A percentile compares a stretch with the other conserved stretches of the same genome.
Conservation (phyloP, 2,797 vertebrate species). For the Sebastes matsubarae region DNA sequence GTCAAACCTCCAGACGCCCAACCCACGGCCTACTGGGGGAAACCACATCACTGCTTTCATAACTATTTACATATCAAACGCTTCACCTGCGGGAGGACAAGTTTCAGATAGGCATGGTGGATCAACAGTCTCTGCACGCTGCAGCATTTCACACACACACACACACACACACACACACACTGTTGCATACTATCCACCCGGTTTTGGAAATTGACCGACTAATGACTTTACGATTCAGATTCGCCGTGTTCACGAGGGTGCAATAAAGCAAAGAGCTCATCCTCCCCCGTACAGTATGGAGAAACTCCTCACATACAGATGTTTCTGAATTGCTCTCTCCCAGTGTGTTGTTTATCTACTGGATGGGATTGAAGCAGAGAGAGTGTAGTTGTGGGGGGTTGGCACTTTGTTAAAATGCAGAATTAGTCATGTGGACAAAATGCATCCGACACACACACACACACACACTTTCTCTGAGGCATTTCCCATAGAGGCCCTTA, state of each 20-base stretch:
- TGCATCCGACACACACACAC: neutral
- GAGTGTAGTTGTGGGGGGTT: neutral
- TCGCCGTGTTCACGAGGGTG: neutral
- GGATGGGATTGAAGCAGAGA: neutral
- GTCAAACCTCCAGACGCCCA: conserved; percentile 40
- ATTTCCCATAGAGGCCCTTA: conserved; percentile 27
- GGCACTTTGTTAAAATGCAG: conserved; percentile 28
- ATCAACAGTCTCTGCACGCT: conserved; percentile 22
- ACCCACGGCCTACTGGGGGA: neutral
- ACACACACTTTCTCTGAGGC: conserved; percentile 27
- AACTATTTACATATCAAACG: conserved; percentile 57
- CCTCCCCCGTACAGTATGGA: neutral
- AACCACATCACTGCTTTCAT: conserved; percentile 22
- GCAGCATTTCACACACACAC: neutral
- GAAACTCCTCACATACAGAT: neutral
- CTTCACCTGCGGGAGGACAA: conserved; percentile 35
- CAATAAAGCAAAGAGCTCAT: neutral
- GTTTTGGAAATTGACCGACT: conserved; percentile 25
- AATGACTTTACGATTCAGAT: conserved; percentile 9
- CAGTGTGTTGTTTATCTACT: neutral
- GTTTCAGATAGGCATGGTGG: conserved; percentile 9
- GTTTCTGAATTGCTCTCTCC: neutral
- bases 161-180: neutral
- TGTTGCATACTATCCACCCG: neutral
- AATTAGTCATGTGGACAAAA: conserved; percentile 35